Percentiles rank a stretch among this genome's conserved stretches.
These are phyloP conservation scores for Cyclura pinguis DNA, from an alignment of 2,797 vertebrate species.

Conservation along the genomic window DNA sequence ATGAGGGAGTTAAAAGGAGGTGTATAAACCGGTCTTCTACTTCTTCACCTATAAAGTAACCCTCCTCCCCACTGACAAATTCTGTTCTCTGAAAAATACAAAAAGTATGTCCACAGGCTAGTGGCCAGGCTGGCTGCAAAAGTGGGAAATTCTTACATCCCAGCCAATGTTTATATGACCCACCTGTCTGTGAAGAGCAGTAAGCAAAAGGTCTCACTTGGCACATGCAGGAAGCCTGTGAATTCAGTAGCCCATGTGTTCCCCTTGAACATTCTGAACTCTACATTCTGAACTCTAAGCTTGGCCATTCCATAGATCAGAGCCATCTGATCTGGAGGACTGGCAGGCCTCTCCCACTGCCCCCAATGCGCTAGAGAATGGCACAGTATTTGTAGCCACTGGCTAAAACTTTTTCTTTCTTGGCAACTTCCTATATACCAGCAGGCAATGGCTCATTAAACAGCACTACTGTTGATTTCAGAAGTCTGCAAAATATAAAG, in stretches of 20 bases:
- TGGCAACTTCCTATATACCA: too few relatives aligned
- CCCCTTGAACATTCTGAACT: background rate
- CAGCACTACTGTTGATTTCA: too few relatives aligned
- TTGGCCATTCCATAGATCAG: background rate
- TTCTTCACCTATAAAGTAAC: background rate
- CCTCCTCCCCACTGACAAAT: background rate
- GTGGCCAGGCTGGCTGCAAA: background rate
- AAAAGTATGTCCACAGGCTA: background rate
- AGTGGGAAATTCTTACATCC: background rate
- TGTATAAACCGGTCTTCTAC: background rate
- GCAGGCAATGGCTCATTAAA: too few relatives aligned
- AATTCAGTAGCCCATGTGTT: background rate
- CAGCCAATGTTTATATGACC: background rate
- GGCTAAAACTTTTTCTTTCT: too few relatives aligned
- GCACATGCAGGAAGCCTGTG: background rate
- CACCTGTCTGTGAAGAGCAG: too few relatives aligned
- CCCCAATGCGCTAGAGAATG: too few relatives aligned
- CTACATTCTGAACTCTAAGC: background rate
- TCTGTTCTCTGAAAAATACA: background rate
- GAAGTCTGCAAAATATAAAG: background rate
- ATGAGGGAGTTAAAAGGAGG: background rate
- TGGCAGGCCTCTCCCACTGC: too few relatives aligned
- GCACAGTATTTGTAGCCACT: too few relatives aligned
- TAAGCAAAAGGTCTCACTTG: background rate
- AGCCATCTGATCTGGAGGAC: background rate